Base-by-base conservation (phyloP, 53 echinoderm and acorn worm genomes). In the Luidia sarsii region DNA sequence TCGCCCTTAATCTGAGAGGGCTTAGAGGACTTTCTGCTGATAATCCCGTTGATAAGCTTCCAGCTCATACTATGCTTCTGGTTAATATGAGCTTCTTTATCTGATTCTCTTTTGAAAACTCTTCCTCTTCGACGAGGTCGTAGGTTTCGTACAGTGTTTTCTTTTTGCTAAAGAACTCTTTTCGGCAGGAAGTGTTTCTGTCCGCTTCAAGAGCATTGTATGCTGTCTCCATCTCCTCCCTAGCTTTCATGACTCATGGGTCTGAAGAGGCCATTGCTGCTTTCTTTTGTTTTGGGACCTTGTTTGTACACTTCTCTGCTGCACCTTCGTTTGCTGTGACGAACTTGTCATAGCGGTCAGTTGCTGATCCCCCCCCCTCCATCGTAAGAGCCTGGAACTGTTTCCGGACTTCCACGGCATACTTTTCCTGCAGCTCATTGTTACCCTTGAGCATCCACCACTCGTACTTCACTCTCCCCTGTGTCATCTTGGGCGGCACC, bases 341-440 rank as follows among this genome's bases (percentile, higher is more conserved):
- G 67, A 67, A 34, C 67, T 67, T 60, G 50, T 68, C 68, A 48
- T 68, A 83, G 14, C 49, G 70, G 33, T 39, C 61, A 46, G 24
- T 60, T 48, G 5, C 67, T n/a, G 57, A 33, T 29, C 68, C 56
- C 7, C 57, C 57, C 45, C 33, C 70, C 10, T 83, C 71, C 7
- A 4, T 61, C 33, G 22, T 46, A 24, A 60, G 39, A 31, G 52
- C 23, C 14, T 70, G 24, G 53, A 70, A 69, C 23, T 59, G 32
- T 48, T 82, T 70, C 20, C 71, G 34, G 11, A 83, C 83, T 70
- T 83, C 83, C 32, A 70, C 60, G 18, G 83, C 69, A 49, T 83
- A 83, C 52, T 41, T 53, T 28, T 69, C 53, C 45, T 83, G 83
- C 46, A 83, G 24, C 3, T 49, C 49, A 14, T 50, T 18, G 49